Evolutionary conservation across 1,140 invertebrate genomes (phyloP).

Genomic region (Scaptomyza pallida): DNA sequence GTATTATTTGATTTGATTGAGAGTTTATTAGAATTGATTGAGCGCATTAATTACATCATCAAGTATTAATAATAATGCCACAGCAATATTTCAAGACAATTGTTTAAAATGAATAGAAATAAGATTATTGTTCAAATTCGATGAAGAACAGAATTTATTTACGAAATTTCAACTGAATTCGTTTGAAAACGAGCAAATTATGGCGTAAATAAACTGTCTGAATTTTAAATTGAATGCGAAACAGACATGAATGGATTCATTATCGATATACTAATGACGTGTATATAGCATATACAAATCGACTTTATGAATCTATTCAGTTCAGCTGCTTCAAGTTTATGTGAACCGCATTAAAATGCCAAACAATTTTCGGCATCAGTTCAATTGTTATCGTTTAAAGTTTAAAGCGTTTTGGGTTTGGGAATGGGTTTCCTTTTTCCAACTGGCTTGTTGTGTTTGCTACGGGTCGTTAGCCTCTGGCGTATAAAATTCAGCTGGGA

Average conservation of each 20-base stretch:
- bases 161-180: slow-evolving; percentile 1
- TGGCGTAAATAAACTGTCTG: slow-evolving; percentile 6
- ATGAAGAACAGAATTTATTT: neutral
- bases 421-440: slow-evolving; percentile 6
- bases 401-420: slow-evolving; percentile 26
- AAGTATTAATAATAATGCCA: neutral
- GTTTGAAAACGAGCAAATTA: neutral
- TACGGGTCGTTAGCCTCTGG: slow-evolving; percentile 66
- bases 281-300: neutral
- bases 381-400: slow-evolving; percentile 3
- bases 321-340: slow-evolving; percentile 1
- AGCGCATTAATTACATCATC: neutral
- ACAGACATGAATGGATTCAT: slow-evolving; percentile 29
- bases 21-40: slow-evolving; percentile 11
- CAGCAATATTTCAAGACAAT: no score
- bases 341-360: neutral
- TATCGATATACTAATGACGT: slow-evolving; percentile 27
- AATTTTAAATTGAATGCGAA: slow-evolving; percentile 20
- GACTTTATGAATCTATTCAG: neutral
- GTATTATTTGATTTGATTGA: slow-evolving; percentile 5
- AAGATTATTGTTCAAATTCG: no score
- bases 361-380: slow-evolving; percentile 5
- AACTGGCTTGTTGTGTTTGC: slow-evolving; percentile 32
- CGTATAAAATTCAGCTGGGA: slow-evolving; percentile 7
- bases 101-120: neutral